Conservation (phyloP, 2,113 vertebrate species). For the Platanista minor region DNA sequence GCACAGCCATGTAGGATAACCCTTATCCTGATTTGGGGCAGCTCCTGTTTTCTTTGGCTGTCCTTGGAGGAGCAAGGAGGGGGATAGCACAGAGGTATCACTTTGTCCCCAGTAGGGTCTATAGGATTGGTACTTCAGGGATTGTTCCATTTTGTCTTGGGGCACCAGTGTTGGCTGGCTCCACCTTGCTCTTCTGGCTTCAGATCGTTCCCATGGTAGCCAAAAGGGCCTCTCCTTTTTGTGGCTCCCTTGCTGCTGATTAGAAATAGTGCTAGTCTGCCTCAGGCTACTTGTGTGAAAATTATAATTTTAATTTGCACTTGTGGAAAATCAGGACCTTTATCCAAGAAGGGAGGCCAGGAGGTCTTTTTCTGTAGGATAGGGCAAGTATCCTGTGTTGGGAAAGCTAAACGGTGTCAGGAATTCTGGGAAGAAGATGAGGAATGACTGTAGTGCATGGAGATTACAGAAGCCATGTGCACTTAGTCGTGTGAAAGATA, state of each 20-base stretch:
- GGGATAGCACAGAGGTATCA: rapidly evolving
- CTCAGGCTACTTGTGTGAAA: neutral
- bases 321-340: neutral
- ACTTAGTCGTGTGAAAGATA: neutral
- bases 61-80: neutral
- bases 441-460: neutral
- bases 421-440: neutral
- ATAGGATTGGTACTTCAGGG: too few relatives aligned
- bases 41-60: neutral
- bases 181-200: neutral
- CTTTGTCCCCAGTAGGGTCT: neutral
- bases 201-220: neutral
- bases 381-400: neutral
- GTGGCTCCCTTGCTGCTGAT: neutral
- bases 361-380: neutral
- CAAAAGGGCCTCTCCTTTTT: neutral
- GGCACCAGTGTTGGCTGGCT: neutral
- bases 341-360: neutral
- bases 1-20: neutral
- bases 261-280: neutral
- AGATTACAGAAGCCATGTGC: neutral
- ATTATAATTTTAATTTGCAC: neutral
- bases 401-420: neutral
- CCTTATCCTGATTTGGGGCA: neutral
- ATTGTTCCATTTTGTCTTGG: neutral